Conservation (phyloP, 1,140 invertebrate genomes). For the Delia radicum region DNA sequence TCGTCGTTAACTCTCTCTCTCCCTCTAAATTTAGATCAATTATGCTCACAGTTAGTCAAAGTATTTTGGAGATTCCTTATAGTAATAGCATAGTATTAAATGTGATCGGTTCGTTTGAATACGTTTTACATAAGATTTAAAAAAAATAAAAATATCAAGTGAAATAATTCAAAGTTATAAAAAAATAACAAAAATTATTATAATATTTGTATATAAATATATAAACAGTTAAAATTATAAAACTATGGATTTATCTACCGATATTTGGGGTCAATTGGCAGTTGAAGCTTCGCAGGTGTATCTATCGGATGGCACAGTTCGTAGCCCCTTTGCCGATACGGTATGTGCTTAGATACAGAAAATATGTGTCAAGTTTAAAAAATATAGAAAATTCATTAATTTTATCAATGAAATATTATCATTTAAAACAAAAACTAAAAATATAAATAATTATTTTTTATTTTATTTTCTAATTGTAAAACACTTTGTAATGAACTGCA, state of each 20-base stretch:
- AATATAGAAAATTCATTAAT: too few relatives aligned
- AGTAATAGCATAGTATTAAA: neutral
- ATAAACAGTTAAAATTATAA: neutral
- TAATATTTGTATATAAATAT: neutral
- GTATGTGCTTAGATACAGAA: slow-evolving; percentile 60
- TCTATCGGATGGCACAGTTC: slow-evolving; percentile 73
- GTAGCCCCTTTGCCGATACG: slow-evolving; percentile 79
- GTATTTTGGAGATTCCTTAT: neutral
- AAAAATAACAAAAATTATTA: neutral
- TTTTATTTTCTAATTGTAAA: too few relatives aligned
- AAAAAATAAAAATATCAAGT: too few relatives aligned
- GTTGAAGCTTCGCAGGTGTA: slow-evolving; percentile 82
- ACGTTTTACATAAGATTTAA: neutral
- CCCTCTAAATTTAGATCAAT: neutral
- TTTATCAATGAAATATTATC: too few relatives aligned
- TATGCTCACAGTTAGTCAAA: neutral
- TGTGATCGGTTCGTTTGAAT: neutral
- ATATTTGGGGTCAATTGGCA: slow-evolving; percentile 78
- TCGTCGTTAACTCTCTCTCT: too few relatives aligned
- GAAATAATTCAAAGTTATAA: too few relatives aligned
- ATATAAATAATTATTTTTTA: too few relatives aligned
- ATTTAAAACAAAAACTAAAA: too few relatives aligned
- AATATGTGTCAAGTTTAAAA: slow-evolving; percentile 17
- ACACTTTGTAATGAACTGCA: too few relatives aligned
- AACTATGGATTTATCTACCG: slow-evolving; percentile 53